Percentiles rank a stretch among this genome's conserved stretches.
phyloP scores from a whole-genome alignment of 2,888 invertebrate genomes.

The Aphodius granarius region DNA sequence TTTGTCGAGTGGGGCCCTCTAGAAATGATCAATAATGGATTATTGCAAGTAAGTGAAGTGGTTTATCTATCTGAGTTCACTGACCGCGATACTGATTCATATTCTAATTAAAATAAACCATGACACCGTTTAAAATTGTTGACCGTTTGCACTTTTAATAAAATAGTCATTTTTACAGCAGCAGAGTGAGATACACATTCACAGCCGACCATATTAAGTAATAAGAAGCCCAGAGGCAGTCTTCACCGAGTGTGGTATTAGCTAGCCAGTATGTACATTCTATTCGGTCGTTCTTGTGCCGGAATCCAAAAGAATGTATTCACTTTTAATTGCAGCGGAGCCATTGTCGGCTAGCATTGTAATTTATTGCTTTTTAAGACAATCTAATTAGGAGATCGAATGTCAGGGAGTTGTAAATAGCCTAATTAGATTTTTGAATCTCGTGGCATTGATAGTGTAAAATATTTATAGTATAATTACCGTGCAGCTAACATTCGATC shows the following conservation, averaged over 20 bases:
- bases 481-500: background rate
- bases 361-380: background rate
- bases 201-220: slow-evolving; percentile 8
- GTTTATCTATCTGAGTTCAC: background rate
- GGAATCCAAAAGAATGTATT: background rate
- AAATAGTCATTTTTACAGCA: slow-evolving; percentile 10
- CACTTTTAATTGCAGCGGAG: background rate
- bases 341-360: background rate
- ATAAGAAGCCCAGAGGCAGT: background rate
- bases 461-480: background rate
- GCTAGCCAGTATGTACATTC: no score
- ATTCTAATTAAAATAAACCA: slow-evolving; percentile 23
- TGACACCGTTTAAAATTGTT: slow-evolving; percentile 21
- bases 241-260: no score
- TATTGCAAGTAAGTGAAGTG: background rate
- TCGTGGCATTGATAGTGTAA: background rate
- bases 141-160: slow-evolving; percentile 17
- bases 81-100: slow-evolving; percentile 12
- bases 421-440: background rate
- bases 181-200: background rate
- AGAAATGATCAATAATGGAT: background rate
- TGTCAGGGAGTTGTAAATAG: background rate
- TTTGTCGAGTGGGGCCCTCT: background rate
- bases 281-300: background rate
- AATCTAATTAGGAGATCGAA: slow-evolving; percentile 11